Evolutionary conservation across 2,888 invertebrate genomes (phyloP).

Genomic region (Hirtodrosophila cameraria): DNA sequence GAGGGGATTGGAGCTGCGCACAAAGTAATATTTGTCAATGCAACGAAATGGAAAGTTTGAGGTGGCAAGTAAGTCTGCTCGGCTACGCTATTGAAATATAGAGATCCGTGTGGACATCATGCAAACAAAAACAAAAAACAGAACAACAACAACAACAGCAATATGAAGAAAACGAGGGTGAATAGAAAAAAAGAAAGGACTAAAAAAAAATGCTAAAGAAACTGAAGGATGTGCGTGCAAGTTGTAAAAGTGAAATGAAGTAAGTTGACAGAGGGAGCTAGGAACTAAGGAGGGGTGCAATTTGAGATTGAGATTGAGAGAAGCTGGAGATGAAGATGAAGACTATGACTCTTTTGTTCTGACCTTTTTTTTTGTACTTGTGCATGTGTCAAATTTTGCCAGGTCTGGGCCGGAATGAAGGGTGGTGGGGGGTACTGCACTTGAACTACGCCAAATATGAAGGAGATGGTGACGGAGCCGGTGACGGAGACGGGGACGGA

Average conservation of each 20-base stretch:
- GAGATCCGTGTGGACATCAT: slow-evolving; percentile 7
- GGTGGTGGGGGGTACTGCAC: slow-evolving; percentile 48
- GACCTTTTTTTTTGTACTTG: slow-evolving; percentile 70
- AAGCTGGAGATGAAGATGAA: slow-evolving; percentile 15
- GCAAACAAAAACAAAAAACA: slow-evolving; percentile 21
- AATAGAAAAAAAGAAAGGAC: slow-evolving; percentile 30
- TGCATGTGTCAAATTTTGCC: slow-evolving; percentile 80
- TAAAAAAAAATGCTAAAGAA: slow-evolving; percentile 25
- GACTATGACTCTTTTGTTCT: slow-evolving; percentile 49
- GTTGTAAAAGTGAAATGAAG: slow-evolving; percentile 70
- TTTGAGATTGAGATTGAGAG: background rate
- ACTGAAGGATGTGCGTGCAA: slow-evolving; percentile 60
- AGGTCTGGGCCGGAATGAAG: slow-evolving; percentile 1
- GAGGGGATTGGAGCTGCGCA: slow-evolving; percentile 20
- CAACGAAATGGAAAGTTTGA: slow-evolving; percentile 74
- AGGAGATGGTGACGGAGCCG: slow-evolving; percentile 3
- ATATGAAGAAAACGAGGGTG: slow-evolving; percentile 3
- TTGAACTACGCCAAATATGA: slow-evolving; percentile 69
- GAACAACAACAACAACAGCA: slow-evolving; percentile 5
- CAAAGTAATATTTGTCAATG: slow-evolving; percentile 70
- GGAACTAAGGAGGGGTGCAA: background rate
- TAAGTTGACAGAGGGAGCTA: slow-evolving; percentile 25
- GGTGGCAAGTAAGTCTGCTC: slow-evolving; percentile 38
- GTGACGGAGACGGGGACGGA: slow-evolving; percentile 3
- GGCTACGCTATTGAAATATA: slow-evolving; percentile 53